Evolutionary conservation across 2,888 invertebrate genomes (phyloP).

Genomic region (Drosophila infuscata): DNA sequence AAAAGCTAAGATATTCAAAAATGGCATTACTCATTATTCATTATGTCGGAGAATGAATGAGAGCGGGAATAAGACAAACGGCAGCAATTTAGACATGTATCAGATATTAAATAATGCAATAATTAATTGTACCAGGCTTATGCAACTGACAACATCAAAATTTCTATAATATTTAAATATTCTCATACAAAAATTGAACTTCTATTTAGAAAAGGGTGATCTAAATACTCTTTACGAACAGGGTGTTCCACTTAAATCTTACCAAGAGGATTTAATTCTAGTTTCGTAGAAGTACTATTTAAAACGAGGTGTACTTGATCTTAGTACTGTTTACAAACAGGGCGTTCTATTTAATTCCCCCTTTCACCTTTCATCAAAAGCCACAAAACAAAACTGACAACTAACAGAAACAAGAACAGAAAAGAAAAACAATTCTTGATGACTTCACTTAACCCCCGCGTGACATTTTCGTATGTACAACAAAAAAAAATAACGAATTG

Average conservation of each 20-base stretch:
- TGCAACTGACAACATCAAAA: not conserved
- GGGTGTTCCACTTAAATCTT: not conserved
- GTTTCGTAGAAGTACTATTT: not conserved
- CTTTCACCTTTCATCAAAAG: not conserved
- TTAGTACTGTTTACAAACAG: not conserved
- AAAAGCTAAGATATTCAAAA: slow-evolving; percentile 35
- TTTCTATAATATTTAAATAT: not conserved
- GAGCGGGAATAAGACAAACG: not conserved
- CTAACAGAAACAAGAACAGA: slow-evolving; percentile 4
- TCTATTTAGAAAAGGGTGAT: not conserved
- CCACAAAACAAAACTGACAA: not conserved
- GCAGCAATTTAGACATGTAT: not conserved
- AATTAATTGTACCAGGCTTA: slow-evolving; percentile 3
- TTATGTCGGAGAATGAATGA: not conserved
- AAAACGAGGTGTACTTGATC: not conserved
- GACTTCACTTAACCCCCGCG: slow-evolving; percentile 42
- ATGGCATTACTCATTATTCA: slow-evolving; percentile 31
- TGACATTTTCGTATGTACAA: slow-evolving; percentile 20
- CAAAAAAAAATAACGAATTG: slow-evolving; percentile 7
- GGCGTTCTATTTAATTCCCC: not conserved
- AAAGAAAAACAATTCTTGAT: slow-evolving; percentile 9
- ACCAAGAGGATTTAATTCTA: not conserved
- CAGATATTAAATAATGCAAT: not conserved
- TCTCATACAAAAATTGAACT: not conserved
- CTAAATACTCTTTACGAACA: not conserved